Conservation (phyloP, 2,888 invertebrate species). For the Ectropis crepuscularia region DNA sequence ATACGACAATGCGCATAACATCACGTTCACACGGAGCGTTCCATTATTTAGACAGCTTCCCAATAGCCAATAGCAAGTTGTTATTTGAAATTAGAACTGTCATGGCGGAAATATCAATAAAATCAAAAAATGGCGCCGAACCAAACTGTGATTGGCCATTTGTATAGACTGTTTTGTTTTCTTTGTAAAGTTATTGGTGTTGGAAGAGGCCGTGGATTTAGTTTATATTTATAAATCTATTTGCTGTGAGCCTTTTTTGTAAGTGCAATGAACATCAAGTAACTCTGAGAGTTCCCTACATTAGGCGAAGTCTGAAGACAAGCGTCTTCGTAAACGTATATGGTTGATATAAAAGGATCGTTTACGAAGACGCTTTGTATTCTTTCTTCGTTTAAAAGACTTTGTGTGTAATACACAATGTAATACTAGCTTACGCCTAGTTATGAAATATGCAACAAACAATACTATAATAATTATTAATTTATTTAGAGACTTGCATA, state of each 20-base stretch:
- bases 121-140: slow-evolving; percentile 15
- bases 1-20: slow-evolving; percentile 6
- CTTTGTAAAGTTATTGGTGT: background rate
- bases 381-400: no score
- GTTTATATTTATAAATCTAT: slow-evolving; percentile 10
- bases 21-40: slow-evolving; percentile 6
- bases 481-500: slow-evolving; percentile 75
- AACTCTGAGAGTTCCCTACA: background rate
- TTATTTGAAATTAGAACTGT: slow-evolving; percentile 13
- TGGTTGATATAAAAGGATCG: no score
- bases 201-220: slow-evolving; percentile 1
- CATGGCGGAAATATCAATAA: background rate
- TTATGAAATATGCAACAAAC: slow-evolving; percentile 44
- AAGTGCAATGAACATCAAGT: slow-evolving; percentile 11
- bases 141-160: background rate
- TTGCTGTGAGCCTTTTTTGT: slow-evolving; percentile 17
- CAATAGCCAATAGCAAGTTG: slow-evolving; percentile 8
- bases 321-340: no score
- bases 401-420: background rate
- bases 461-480: slow-evolving; percentile 42
- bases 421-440: slow-evolving; percentile 34
- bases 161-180: background rate
- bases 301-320: no score
- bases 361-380: no score
- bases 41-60: slow-evolving; percentile 6